Base-by-base conservation (phyloP, 2,888 invertebrate species). In the Synergus itoensis region DNA sequence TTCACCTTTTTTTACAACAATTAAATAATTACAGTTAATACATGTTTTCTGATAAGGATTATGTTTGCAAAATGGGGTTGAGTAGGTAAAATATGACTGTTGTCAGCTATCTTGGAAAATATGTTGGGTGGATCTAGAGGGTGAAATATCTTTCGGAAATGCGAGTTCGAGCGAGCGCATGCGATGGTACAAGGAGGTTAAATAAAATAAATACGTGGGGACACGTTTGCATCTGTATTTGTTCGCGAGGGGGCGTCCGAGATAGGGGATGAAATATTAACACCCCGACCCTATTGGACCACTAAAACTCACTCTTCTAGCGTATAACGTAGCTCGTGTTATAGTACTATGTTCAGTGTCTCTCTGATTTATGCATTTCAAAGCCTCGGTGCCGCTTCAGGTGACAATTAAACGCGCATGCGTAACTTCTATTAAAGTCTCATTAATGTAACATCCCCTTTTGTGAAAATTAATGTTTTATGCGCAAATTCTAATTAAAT, bases 181-280 rank as follows among this genome's bases (percentile, higher is more conserved):
- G 65, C 41, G 18, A 67, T 12, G 41, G 43, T 43, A 63, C 16
- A 67, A 69, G 69, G 45, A 69, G 48, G 48, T 48, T 28, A 69
- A 45, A 69, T 48, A 69, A 69, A 48, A 69, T 28, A 64, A 64
- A 64, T 64, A 40, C 64, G 41, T 41, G 4, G 41, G 16, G 80
- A 48, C 57, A 77, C 65, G 78, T 79, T 60, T 60, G 79, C 78
- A 77, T 79, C 79, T 76, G 78, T 79, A 80, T 80, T 83, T 79
- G 80, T 81, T 67, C 81, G 79, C 79, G 78, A 78, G 77, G 78
- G 79, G 81, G 81, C 79, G 78, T 64, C 79, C 78, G 80, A 80
- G 83, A 80, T 81, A 80, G 81, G 83, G 80, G 79, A 78, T 82
- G 80, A 83, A 83, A 83, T 83, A 83, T 83, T 83, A 83, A 83